Percentiles rank a stretch among this genome's conserved stretches.
Evolutionary conservation across 2,888 invertebrate species (phyloP).

Genomic region (Hemistola chrysoprasaria): DNA sequence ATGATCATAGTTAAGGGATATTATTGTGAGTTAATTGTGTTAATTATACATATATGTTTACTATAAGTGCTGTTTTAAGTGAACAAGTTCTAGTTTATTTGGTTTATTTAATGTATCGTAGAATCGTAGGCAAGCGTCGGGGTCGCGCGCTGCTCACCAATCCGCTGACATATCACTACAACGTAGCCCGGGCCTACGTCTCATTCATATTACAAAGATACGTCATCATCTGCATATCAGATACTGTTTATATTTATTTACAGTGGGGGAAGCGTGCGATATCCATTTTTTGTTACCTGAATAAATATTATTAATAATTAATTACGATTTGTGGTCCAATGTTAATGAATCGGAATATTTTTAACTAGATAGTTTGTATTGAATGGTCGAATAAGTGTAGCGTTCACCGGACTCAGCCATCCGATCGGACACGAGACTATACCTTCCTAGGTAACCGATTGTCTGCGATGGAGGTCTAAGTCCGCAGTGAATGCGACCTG

Average conservation of each 20-base stretch:
- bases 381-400: constrained; percentile 61
- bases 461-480: not conserved
- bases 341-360: constrained; percentile 78
- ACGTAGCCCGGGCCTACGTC: too few species aligned
- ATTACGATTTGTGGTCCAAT: constrained; percentile 82
- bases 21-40: constrained; percentile 71
- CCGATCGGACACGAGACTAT: not conserved
- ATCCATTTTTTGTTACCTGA: constrained; percentile 80
- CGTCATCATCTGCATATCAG: constrained; percentile 60
- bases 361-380: constrained; percentile 73
- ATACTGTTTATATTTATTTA: constrained; percentile 34
- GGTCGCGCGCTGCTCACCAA: constrained; percentile 46
- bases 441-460: too few species aligned
- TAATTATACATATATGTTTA: constrained; percentile 72
- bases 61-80: constrained; percentile 68
- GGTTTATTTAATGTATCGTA: constrained; percentile 70
- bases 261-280: constrained; percentile 49
- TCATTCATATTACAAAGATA: constrained; percentile 36
- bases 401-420: constrained; percentile 27
- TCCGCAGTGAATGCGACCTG: not conserved
- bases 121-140: constrained; percentile 65
- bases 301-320: constrained; percentile 78
- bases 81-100: constrained; percentile 74
- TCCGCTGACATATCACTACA: constrained; percentile 63
- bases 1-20: constrained; percentile 60